These are phyloP conservation scores for Polydrusus cervinus DNA, from an alignment of 2,888 invertebrate genomes.

Conservation along the genomic window DNA sequence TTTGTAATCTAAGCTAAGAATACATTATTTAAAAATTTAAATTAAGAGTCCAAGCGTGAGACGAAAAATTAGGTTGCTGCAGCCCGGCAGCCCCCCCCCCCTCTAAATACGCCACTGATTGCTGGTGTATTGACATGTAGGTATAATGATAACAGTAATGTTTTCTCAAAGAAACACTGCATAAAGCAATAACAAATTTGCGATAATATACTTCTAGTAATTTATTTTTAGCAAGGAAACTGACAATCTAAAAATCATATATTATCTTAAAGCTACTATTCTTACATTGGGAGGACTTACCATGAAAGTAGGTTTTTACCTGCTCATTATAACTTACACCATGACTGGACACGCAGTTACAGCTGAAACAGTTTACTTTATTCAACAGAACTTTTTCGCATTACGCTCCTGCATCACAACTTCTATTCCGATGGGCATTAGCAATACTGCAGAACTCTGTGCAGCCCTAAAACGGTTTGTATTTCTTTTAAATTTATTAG, in stretches of 20 bases:
- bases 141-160: too few relatives aligned
- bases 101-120: too few relatives aligned
- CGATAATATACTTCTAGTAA: too few relatives aligned
- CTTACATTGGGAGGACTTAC: constrained; percentile 63
- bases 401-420: constrained; percentile 60
- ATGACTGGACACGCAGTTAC: constrained; percentile 58
- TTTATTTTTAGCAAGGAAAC: constrained; percentile 77
- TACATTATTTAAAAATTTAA: too few relatives aligned
- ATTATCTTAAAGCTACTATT: constrained; percentile 65
- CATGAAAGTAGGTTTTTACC: constrained; percentile 59
- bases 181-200: too few relatives aligned
- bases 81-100: too few relatives aligned
- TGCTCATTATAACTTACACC: constrained; percentile 61
- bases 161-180: too few relatives aligned
- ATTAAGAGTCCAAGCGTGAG: too few relatives aligned
- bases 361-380: constrained; percentile 60
- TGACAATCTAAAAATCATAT: constrained; percentile 72
- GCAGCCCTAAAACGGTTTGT: constrained; percentile 59
- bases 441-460: constrained; percentile 60
- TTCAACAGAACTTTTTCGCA: constrained; percentile 57
- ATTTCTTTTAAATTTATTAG: too few relatives aligned
- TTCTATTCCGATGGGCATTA: constrained; percentile 62
- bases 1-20: too few relatives aligned
- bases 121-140: too few relatives aligned
- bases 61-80: too few relatives aligned